Conservation (phyloP, 2,113 vertebrate genomes). For the Cygnus buccinator region DNA sequence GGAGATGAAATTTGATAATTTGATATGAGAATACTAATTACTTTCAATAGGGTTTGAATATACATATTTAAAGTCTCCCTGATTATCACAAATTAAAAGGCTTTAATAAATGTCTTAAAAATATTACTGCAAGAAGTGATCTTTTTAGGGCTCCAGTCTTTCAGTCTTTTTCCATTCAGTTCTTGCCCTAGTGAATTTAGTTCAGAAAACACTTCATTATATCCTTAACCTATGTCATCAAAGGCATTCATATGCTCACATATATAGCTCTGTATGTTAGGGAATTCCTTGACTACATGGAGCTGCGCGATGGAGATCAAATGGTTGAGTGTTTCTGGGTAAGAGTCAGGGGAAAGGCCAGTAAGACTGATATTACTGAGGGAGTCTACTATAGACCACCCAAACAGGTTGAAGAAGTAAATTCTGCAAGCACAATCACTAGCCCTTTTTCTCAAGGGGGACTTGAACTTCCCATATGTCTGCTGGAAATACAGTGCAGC, state of each 20-base stretch:
- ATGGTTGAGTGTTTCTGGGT: too few species aligned
- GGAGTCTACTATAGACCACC: too few species aligned
- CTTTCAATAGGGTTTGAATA: neutral
- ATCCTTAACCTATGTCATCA: neutral
- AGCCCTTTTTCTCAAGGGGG: too few species aligned
- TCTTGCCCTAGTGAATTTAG: neutral
- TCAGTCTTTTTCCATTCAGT: neutral
- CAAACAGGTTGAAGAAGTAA: too few species aligned
- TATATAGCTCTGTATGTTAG: too few species aligned
- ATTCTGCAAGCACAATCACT: too few species aligned
- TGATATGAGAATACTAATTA: slow-evolving; percentile 16
- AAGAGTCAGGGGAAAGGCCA: too few species aligned
- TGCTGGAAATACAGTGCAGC: too few species aligned
- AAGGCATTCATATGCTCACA: neutral
- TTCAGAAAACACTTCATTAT: neutral
- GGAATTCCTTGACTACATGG: too few species aligned
- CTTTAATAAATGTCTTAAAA: neutral
- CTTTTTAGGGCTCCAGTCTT: neutral
- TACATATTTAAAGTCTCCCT: neutral
- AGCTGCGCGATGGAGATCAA: too few species aligned
- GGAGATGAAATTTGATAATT: slow-evolving; percentile 8
- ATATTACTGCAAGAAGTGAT: neutral
- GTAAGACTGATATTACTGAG: too few species aligned
- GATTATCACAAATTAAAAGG: neutral
- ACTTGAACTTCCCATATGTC: too few species aligned